Conservation (phyloP, 1,140 invertebrate genomes). For the Drosophila littoralis region DNA sequence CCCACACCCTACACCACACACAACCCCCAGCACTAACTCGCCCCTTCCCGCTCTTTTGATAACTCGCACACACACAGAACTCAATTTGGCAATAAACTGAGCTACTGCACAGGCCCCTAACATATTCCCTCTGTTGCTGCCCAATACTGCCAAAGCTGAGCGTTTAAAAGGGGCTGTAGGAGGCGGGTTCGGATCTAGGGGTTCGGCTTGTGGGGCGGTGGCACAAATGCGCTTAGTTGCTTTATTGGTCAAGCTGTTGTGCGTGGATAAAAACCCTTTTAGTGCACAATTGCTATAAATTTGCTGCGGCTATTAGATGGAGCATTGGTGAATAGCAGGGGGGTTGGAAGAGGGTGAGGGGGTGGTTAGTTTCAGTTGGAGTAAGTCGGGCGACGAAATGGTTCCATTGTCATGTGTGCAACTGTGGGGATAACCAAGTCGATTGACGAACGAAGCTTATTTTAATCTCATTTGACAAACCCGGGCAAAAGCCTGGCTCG, state of each 20-base stretch:
- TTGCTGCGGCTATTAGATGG: conserved; percentile 68
- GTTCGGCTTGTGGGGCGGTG: too few relatives aligned
- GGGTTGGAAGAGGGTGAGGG: not conserved
- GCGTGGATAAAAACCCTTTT: conserved; percentile 82
- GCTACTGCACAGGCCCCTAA: conserved; percentile 43
- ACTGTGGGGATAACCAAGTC: conserved; percentile 55
- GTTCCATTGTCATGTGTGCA: conserved; percentile 63
- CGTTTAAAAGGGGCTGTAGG: not conserved
- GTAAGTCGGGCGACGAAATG: conserved; percentile 11
- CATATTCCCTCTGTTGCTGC: conserved; percentile 43
- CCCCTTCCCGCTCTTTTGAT: not conserved
- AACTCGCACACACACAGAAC: conserved; percentile 54
- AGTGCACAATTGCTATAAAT: conserved; percentile 83
- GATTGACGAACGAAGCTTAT: conserved; percentile 82
- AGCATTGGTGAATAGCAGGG: not conserved
- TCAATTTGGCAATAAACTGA: conserved; percentile 82
- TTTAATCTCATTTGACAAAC: conserved; percentile 81
- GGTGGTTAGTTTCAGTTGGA: conserved; percentile 5
- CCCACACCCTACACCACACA: conserved; percentile 2
- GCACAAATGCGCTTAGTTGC: conserved; percentile 82
- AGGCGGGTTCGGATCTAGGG: too few relatives aligned
- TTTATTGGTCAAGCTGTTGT: conserved; percentile 83
- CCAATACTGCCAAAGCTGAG: conserved; percentile 1
- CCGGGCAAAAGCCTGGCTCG: conserved; percentile 25
- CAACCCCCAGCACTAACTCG: not conserved